Evolutionary conservation across 2,113 vertebrate genomes (phyloP), one percentile per base, ranked within the genome.

Genomic region (Chloroceryle aenea): DNA sequence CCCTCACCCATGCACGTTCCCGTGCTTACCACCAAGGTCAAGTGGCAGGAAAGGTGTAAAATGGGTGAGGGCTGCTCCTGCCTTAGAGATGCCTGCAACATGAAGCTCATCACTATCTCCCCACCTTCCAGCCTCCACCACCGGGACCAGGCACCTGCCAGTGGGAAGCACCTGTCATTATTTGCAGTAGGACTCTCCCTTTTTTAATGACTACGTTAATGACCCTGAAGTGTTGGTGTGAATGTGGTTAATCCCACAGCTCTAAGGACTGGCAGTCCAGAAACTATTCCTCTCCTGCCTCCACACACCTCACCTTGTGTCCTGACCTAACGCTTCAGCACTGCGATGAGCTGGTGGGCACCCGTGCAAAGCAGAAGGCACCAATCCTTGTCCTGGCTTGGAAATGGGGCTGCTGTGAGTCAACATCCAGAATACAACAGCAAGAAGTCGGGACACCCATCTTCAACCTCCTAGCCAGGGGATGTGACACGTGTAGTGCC

Each of bases 221-320:
- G 80, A 58, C 73, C 78, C 53, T 92, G 52, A 93, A 66, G 48
- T 87, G 47, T 47, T 25, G 20, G 73, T 91, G 52, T 53, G 64
- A 55, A 38, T 63, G 94, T 84, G 87, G 73, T 93, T 92, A 89
- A 91, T 89, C n/a, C 95, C 84, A 85, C 87, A 94, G 18, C 30
- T 86, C 27, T 36, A 38, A 16, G 48, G 68, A 83, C 78, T 12
- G 50, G 21, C 52, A 77, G 56, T 52, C 86, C 56, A 59, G 42
- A 89, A 84, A 74, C 1, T 5, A 67, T 72, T 85, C 52, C 25
- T 67, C 61, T 86, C 50, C 79, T 5, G 3, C n/a, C 75, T 73
- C 42, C 23, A 83, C 55, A 11, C 36, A 26, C 43, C 47, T 87
- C 19, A 3, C 43, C 77, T 84, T 47, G 83, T 61, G n/a, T 75